A percentile compares a stretch with the other conserved stretches of the same genome.
These are phyloP conservation scores for Zaprionus kolodkinae DNA, from an alignment of 1,140 invertebrate species.

Conservation along the genomic window DNA sequence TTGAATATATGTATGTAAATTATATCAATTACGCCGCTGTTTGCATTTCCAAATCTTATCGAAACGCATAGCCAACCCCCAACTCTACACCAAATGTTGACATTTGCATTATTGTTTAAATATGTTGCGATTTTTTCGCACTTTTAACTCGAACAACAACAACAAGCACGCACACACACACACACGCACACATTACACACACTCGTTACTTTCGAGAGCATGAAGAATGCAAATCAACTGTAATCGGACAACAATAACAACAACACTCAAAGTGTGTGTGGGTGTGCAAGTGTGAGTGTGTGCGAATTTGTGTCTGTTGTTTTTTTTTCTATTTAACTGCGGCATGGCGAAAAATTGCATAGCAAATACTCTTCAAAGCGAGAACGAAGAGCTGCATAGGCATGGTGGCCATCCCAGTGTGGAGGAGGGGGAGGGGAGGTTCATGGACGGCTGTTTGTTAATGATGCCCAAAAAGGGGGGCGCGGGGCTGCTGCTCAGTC, in stretches of 20 bases:
- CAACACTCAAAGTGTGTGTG: conserved; percentile 40
- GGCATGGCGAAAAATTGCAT: conserved; percentile 66
- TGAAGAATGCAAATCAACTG: conserved; percentile 55
- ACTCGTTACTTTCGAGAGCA: conserved; percentile 19
- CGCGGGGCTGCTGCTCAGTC: not conserved
- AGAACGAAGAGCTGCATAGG: not conserved
- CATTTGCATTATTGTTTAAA: conserved; percentile 39
- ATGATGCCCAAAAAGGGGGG: conserved; percentile 29
- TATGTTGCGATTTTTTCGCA: conserved; percentile 53
- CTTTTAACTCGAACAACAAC: conserved; percentile 40
- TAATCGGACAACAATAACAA: conserved; percentile 40
- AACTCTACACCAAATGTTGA: conserved; percentile 11
- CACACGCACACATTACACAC: conserved; percentile 13
- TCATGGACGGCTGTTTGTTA: conserved; percentile 8
- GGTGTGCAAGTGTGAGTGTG: not conserved
- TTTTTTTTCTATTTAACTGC: conserved; percentile 39
- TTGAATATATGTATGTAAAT: not conserved
- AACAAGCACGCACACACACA: conserved; percentile 17
- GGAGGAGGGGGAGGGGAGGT: not conserved
- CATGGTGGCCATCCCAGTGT: not conserved
- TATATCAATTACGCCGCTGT: not conserved
- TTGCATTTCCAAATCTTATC: not conserved
- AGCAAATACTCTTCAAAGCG: conserved; percentile 58
- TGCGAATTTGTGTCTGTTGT: not conserved
- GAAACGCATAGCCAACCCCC: conserved; percentile 1